Base-by-base conservation (phyloP, 2,113 vertebrate species). In the Petromus typicus region DNA sequence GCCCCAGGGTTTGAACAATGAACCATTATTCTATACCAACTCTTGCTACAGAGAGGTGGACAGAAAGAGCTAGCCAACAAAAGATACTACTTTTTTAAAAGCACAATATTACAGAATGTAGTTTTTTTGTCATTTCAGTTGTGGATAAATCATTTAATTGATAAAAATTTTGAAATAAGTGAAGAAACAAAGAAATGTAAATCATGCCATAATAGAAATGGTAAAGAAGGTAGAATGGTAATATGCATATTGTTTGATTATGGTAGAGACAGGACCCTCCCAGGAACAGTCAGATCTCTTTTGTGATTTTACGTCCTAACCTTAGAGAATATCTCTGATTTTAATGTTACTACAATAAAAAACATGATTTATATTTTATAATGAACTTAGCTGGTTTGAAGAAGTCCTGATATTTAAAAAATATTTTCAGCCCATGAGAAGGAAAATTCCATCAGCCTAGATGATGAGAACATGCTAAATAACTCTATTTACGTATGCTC, bases 131-230 rank as follows among this genome's bases (percentile, higher is more conserved):
- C 79, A 89, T 76, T 86, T 73, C 11, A 54, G 54, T 67, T 34
- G 18, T 66, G 63, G 16, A n/a, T 23, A 88, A 79, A 73, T 87
- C 7, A 57, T 61, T 76, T 9, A 25, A 79, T 32, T 61, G 37
- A 69, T 12, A 76, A 67, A 67, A 69, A 63, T 78, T 94, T 40
- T 86, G 54, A 93, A 89, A 86, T 73, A 67, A 84, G 61, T 57
- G 79, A 40, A 84, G 51, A 87, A 71, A 81, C 37, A 69, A 4
- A 63, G 20, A 91, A 27, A 25, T 7, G 32, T 1, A 80, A n/a
- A 34, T 48, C 37, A 61, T 59, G 63, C 9, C 2, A 30, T 37
- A 1, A 56, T n/a, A 16, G 56, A 75, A 87, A 59, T 51, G 4
- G 7, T 73, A 0, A 2, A 20, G 7, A 95, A 69, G n/a, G 25